These are phyloP conservation scores for Acholoe squamosa DNA, from an alignment of 2,888 invertebrate species.

Conservation along the genomic window DNA sequence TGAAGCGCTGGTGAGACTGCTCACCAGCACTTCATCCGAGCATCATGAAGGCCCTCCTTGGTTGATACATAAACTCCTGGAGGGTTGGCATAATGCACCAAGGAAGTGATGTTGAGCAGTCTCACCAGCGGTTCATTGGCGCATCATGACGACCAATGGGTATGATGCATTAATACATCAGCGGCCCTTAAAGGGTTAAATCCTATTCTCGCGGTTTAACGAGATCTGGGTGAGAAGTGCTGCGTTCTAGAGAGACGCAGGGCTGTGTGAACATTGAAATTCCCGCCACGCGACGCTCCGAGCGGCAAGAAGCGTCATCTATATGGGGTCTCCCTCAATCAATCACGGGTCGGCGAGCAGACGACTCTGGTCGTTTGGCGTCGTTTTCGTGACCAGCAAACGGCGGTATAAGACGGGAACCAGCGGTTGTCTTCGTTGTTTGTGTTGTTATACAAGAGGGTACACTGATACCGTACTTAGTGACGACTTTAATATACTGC, in stretches of 20 bases:
- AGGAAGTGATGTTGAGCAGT: too few species aligned
- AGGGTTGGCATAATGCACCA: too few species aligned
- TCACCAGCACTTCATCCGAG: too few species aligned
- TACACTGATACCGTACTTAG: not conserved
- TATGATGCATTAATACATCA: too few species aligned
- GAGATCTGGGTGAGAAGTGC: not conserved
- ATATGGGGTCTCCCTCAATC: conserved; percentile 40
- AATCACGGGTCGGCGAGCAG: conserved; percentile 43
- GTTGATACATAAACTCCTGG: too few species aligned
- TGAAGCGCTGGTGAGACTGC: too few species aligned
- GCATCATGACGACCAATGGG: too few species aligned
- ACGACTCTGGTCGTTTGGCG: conserved; percentile 45
- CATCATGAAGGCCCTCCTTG: too few species aligned
- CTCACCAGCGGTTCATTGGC: too few species aligned
- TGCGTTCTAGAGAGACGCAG: not conserved
- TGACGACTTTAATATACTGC: too few species aligned
- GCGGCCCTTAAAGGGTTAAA: too few species aligned
- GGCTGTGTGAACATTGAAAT: not conserved
- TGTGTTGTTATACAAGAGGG: too few species aligned
- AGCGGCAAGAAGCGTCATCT: conserved; percentile 25
- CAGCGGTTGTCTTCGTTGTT: not conserved
- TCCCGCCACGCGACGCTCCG: not conserved
- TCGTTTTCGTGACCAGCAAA: conserved; percentile 52
- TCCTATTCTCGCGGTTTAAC: conserved; percentile 21
- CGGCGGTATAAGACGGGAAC: not conserved